Evolutionary conservation across 2,888 invertebrate genomes (phyloP).

Genomic region (Oxycera nigricornis): DNA sequence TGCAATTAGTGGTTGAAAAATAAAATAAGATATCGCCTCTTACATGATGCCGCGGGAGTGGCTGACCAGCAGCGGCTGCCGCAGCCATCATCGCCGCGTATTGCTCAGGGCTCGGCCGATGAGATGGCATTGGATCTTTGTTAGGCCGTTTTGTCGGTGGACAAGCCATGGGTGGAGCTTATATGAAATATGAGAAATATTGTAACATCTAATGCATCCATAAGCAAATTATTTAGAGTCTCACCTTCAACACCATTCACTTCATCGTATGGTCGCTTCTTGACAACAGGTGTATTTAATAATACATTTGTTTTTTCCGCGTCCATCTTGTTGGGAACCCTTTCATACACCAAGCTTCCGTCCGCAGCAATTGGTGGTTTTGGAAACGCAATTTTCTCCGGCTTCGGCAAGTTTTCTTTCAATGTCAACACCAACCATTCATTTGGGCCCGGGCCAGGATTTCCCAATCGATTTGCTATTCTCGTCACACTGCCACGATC

Average conservation of each 20-base stretch:
- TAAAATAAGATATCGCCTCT: constrained; percentile 50
- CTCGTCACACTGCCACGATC: constrained; percentile 73
- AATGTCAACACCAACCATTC: constrained; percentile 63
- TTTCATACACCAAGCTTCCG: constrained; percentile 86
- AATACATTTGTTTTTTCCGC: constrained; percentile 54
- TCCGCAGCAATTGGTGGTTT: constrained; percentile 90
- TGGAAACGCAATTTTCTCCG: constrained; percentile 83
- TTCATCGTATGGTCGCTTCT: constrained; percentile 87
- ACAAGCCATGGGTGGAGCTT: constrained; percentile 56
- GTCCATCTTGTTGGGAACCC: constrained; percentile 80
- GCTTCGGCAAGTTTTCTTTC: constrained; percentile 75
- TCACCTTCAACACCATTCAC: constrained; percentile 88
- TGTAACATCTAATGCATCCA: neutral
- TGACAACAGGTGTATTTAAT: constrained; percentile 63
- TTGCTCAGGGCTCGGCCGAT: constrained; percentile 74
- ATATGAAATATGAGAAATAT: neutral
- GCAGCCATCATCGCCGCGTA: constrained; percentile 75
- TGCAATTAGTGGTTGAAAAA: neutral
- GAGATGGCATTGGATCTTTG: constrained; percentile 77
- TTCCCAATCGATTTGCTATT: constrained; percentile 75
- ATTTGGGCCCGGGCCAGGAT: constrained; percentile 67
- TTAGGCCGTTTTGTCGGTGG: constrained; percentile 84
- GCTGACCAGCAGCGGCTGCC: constrained; percentile 71
- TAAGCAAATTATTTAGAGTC: constrained; percentile 57
- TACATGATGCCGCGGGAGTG: constrained; percentile 75